These are phyloP conservation scores for Drosophila mojavensis DNA, from an alignment of 1,140 invertebrate species.

Conservation along the genomic window DNA sequence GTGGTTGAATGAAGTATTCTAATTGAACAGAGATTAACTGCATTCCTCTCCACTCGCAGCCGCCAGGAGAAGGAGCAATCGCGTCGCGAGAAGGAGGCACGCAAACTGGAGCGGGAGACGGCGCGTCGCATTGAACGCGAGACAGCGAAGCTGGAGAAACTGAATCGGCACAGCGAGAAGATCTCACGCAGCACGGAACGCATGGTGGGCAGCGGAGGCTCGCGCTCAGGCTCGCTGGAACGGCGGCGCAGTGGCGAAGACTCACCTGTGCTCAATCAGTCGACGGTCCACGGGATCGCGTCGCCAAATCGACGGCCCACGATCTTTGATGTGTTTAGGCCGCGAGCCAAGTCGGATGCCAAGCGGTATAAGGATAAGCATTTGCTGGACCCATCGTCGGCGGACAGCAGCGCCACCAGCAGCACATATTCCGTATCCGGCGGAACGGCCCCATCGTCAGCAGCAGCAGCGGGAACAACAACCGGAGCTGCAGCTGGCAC, in stretches of 20 bases:
- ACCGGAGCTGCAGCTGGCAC: constrained; percentile 68
- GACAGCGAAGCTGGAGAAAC: constrained; percentile 80
- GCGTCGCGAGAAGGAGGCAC: constrained; percentile 79
- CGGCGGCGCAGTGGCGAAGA: constrained; percentile 86
- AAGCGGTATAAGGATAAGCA: constrained; percentile 86
- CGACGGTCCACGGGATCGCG: constrained; percentile 85
- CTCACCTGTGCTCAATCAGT: constrained; percentile 85
- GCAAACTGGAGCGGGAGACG: constrained; percentile 78
- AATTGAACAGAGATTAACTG: not conserved
- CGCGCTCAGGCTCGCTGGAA: constrained; percentile 84
- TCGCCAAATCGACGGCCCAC: constrained; percentile 89
- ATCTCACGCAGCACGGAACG: constrained; percentile 83
- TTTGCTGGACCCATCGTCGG: constrained; percentile 67
- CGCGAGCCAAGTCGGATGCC: constrained; percentile 91
- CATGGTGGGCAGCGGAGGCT: constrained; percentile 60
- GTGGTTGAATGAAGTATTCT: not conserved
- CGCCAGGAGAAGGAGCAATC: constrained; percentile 80
- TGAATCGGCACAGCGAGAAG: constrained; percentile 81
- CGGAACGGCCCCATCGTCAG: constrained; percentile 57
- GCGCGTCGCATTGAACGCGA: constrained; percentile 76
- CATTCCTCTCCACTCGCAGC: constrained; percentile 20
- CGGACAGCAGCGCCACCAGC: constrained; percentile 83
- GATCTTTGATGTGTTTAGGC: constrained; percentile 94
- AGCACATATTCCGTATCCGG: constrained; percentile 80
- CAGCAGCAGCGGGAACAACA: constrained; percentile 45